Evolutionary conservation across 2,888 invertebrate genomes (phyloP), one percentile per base, ranked within the genome.

Genomic region (Hyalella azteca): DNA sequence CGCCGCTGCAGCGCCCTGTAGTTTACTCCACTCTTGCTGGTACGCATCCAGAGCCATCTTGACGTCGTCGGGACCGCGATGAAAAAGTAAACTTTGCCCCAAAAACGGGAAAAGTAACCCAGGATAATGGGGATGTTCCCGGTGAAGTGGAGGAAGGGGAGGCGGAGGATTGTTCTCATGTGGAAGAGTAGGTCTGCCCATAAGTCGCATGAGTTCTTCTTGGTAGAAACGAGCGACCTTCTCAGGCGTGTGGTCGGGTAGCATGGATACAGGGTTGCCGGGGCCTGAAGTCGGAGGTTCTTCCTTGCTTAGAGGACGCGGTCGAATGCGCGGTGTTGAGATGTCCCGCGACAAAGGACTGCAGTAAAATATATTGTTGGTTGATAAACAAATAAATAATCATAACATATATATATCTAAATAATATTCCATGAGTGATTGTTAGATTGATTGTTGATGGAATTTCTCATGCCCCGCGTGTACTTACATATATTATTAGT

Each of bases 171-270:
- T 49, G 36, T 39, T 66, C 22, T 79, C 48, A 29, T 79, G 79
- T 19, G 80, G 78, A 2, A 81, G 79, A 13, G 79, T 81, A 41
- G 79, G 77, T 36, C 82, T 78, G 3, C 76, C 49, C 92, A 97
- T 96, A 79, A 98, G 91, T 88, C 97, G 97, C 81, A 95, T 94
- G 84, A 97, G 90, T 88, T 98, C 97, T 87, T 97, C 96, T 87
- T 97, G 96, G 88, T 97, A 97, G 87, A 97, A 95, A 87, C 96
- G 91, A 59, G 94, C 93, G 86, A 97, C 95, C 89, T 97, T 96
- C 87, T 98, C 98, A 88, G 97, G 97, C 50, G 97, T 94, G n/a
- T 80, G 77, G 48, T 84, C 84, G 54, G 54, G 81, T 29, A 78
- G 77, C 59, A 78, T 29, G 19, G 15, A 5, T n/a, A 66, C 29